Evolutionary conservation across 2,888 invertebrate genomes (phyloP).

Genomic region (Tiliacea citrago): DNA sequence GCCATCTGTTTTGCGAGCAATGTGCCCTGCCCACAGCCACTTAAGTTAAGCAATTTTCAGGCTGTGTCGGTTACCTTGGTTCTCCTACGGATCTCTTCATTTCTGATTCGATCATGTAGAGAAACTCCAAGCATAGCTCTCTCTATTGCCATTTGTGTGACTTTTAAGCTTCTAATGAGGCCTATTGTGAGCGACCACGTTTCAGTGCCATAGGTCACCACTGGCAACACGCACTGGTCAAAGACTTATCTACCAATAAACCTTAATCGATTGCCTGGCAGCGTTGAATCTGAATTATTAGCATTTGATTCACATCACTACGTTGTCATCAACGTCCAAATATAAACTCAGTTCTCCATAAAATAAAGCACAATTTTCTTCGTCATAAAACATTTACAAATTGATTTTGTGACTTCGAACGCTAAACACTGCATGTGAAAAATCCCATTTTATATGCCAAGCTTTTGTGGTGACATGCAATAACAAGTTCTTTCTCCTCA

Average conservation of each 20-base stretch:
- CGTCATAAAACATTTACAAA: conserved; percentile 26
- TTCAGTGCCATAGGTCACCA: neutral
- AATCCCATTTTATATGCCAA: conserved; percentile 37
- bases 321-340: conserved; percentile 2
- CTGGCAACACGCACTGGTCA: neutral
- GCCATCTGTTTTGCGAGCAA: neutral
- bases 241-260: neutral
- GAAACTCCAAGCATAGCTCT: neutral
- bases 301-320: conserved; percentile 19
- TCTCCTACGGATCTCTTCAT: neutral
- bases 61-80: neutral
- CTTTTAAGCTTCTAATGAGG: neutral
- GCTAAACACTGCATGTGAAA: conserved; percentile 42
- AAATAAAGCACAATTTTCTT: conserved; percentile 43
- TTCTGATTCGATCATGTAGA: neutral
- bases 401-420: conserved; percentile 42
- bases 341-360: conserved; percentile 23
- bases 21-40: neutral
- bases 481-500: conserved; percentile 41
- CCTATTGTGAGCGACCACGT: neutral
- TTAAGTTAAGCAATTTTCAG: neutral
- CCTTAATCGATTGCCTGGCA: neutral
- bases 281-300: conserved; percentile 8
- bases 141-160: neutral
- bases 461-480: conserved; percentile 27